phyloP scores from a whole-genome alignment of 2,888 invertebrate genomes.

The Caenorhabditis angaria region DNA sequence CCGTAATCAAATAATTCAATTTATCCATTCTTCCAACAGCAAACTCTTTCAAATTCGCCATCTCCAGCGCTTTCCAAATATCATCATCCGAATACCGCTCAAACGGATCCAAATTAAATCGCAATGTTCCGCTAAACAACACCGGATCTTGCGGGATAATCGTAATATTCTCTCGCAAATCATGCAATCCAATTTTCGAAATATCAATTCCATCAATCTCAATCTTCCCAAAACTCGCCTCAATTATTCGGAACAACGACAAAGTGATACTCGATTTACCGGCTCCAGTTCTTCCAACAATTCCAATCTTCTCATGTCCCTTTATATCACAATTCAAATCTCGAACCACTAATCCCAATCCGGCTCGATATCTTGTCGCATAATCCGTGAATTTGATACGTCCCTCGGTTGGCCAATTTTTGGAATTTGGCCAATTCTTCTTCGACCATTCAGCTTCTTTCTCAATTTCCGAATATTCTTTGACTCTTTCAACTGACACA shows the following conservation, averaged over 20 bases:
- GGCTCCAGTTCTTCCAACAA: conserved; percentile 73
- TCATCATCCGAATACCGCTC: conserved; percentile 82
- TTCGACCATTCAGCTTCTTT: conserved; percentile 75
- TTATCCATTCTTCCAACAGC: conserved; percentile 79
- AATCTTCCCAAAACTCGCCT: conserved; percentile 68
- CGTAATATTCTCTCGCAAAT: conserved; percentile 84
- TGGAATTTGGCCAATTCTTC: conserved; percentile 73
- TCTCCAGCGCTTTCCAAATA: conserved; percentile 87
- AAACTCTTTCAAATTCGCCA: conserved; percentile 87
- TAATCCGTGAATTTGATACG: conserved; percentile 83
- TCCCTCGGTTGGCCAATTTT: conserved; percentile 85
- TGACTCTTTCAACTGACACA: conserved; percentile 87
- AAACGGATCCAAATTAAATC: conserved; percentile 93
- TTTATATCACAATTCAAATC: conserved; percentile 76
- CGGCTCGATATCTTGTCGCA: conserved; percentile 83
- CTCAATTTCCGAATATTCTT: conserved; percentile 67
- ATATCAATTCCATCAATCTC: conserved; percentile 73
- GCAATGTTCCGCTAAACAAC: conserved; percentile 72
- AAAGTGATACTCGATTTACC: conserved; percentile 71
- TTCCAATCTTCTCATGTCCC: conserved; percentile 76
- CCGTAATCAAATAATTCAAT: conserved; percentile 84
- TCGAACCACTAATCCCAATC: conserved; percentile 77
- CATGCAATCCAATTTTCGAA: conserved; percentile 85
- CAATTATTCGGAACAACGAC: conserved; percentile 71
- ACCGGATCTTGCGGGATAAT: conserved; percentile 78